A percentile compares a stretch with the other conserved stretches of the same genome.
Conservation (phyloP, 2,113 vertebrate genomes). For the Dromaius novaehollandiae region DNA sequence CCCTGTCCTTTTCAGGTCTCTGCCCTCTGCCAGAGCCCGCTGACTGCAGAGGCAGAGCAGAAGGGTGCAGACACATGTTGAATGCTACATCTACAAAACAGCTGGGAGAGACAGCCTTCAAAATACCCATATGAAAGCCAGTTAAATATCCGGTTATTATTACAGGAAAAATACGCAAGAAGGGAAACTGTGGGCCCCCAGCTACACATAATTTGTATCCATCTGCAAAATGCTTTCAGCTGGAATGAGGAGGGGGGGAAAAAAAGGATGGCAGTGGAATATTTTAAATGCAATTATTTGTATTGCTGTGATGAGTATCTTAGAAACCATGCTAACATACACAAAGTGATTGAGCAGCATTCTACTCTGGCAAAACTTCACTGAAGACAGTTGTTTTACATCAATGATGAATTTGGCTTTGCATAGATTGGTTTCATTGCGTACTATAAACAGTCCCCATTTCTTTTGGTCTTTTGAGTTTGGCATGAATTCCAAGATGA, state of each 20-base stretch:
- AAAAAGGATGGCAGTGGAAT: background rate
- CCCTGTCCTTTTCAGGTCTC: background rate
- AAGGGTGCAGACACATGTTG: background rate
- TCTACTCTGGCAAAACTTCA: background rate
- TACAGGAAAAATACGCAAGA: background rate
- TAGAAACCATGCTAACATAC: background rate
- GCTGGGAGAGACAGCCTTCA: background rate
- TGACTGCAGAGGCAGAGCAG: background rate
- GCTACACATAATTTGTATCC: background rate
- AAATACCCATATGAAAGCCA: background rate
- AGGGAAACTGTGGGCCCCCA: background rate
- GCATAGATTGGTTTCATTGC: background rate
- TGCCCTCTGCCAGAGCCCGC: fast-evolving
- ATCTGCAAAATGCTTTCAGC: background rate
- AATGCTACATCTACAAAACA: fast-evolving
- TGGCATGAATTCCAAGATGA: background rate
- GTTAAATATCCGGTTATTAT: background rate
- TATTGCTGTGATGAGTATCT: background rate
- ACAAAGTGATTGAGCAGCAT: background rate
- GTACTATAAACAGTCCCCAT: background rate
- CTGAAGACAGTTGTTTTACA: background rate
- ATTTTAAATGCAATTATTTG: background rate
- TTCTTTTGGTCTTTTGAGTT: background rate
- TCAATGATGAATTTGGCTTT: background rate
- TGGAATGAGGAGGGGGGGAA: background rate